Evolutionary conservation across 2,888 invertebrate species (phyloP), one percentile per base, ranked within the genome.

Genomic region (Ditula angustiorana): DNA sequence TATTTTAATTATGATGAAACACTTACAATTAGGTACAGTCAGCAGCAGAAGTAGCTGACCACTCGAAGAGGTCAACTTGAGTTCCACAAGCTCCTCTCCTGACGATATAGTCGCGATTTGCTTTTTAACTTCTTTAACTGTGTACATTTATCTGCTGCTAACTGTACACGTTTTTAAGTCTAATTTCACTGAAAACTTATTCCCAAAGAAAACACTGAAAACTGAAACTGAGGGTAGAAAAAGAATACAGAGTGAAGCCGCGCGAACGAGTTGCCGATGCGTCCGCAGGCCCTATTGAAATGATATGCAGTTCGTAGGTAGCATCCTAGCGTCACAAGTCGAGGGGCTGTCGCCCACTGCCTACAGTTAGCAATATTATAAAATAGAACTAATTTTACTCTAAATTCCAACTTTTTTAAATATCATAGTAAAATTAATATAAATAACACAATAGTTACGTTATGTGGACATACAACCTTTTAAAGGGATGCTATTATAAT

Each of bases 381-480:
- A 64, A 52, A 58, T 58, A 64, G 26, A 46, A 64, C 81, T 85
- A 83, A 80, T 66, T 83, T 84, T 84, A 83, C 74, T 80, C 84
- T 87, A 87, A 80, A 80, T 75, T 78, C 82, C 79, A 81, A 81
- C 77, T 77, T 77, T 83, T 84, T 83, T 83, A 83, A 83, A 85
- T 85, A 87, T 76, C 72, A 72, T 82, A 83, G 85, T 87, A 85
- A 85, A 84, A 87, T 81, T 85, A 85, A 80, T 85, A 87, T 85
- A 88, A 88, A 88, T 87, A 90, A 89, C 85, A 86, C 81, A 87
- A 85, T 86, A 83, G 78, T 86, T 87, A 89, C 80, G 80, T 86
- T 88, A 88, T 75, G 75, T 88, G 87, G 88, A 90, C 88, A 85
- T 88, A 90, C 90, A 91, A 90, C 90, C 90, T 90, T 90, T 81